Percentiles rank a stretch among this genome's conserved stretches.
Evolutionary conservation across 2,113 vertebrate species (phyloP).

Genomic region (Pteronura brasiliensis): DNA sequence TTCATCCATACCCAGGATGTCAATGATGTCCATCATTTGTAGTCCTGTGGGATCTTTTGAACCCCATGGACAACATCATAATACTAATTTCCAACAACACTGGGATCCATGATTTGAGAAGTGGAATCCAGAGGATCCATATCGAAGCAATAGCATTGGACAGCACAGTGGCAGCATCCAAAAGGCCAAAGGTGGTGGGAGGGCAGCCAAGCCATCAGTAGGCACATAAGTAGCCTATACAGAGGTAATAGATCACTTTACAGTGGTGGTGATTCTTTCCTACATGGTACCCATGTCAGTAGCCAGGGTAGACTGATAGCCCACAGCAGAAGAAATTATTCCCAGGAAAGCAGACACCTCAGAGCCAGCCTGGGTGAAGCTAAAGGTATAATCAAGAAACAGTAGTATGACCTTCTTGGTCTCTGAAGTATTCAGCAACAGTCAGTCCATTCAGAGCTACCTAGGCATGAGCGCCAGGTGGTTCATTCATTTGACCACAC

Average conservation of each 20-base stretch:
- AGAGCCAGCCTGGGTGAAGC: constrained; percentile 98
- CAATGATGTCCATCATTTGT: constrained; percentile 98
- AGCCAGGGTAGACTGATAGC: constrained; percentile 97
- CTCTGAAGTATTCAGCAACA: constrained; percentile 98
- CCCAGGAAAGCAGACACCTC: constrained; percentile 98
- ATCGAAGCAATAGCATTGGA: constrained; percentile 97
- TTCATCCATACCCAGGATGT: constrained; percentile 98
- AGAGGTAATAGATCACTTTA: constrained; percentile 97
- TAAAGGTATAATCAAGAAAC: constrained; percentile 99
- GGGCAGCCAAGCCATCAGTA: constrained; percentile 95
- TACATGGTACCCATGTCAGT: constrained; percentile 99
- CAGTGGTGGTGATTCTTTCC: constrained; percentile 97
- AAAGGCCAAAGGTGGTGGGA: constrained; percentile 97
- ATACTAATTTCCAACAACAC: constrained; percentile 95
- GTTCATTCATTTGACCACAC: constrained; percentile 98
- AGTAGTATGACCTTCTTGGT: constrained; percentile 98
- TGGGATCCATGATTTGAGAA: constrained; percentile 98
- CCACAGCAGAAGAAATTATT: constrained; percentile 97
- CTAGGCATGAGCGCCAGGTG: constrained; percentile 94
- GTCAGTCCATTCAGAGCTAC: constrained; percentile 95
- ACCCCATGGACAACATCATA: constrained; percentile 96
- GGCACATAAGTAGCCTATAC: constrained; percentile 98
- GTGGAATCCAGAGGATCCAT: constrained; percentile 97
- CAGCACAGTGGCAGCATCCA: constrained; percentile 97
- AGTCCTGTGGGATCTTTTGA: constrained; percentile 98